Evolutionary conservation across 2,888 invertebrate genomes (phyloP), one percentile per base, ranked within the genome.

Genomic region (Empis livida): DNA sequence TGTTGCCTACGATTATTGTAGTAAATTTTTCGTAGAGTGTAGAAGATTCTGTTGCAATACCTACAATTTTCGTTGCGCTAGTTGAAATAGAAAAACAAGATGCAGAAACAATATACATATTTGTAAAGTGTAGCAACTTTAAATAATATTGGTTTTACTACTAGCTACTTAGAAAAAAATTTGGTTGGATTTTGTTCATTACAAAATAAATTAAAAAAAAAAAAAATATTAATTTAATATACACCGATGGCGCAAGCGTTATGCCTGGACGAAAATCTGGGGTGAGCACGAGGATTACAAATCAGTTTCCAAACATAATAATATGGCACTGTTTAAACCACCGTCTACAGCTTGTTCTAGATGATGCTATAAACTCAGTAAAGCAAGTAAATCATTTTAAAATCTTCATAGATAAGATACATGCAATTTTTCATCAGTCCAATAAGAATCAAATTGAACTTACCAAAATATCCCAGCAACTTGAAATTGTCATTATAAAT

Each of bases 401-500:
- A 38, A 16, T 38, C 2, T 38, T 38, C 16, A 14, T 41, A 13
- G 41, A 32, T 10, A 38, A 38, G 16, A 14, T 38, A 16, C 9
- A 38, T 38, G 16, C 15, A 15, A 38, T 38, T 38, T 38, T 38
- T 31, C 42, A 42, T 42, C 42, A 42, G 15, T 27, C 30, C 14
- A 42, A 42, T 42, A 42, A 42, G 27, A 42, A 42, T 23, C 42
- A 42, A 42, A 30, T n/a, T n/a, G 30, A 42, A 42, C 30, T 42
- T 14, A 5, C 6, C 16, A 38, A 38, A 15, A 38, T 15, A 15
- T 38, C 38, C 38, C 38, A 38, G 35, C 2, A 40, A 10, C 38
- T 38, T 38, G 10, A 10, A n/a, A n/a, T 38, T 10, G 41, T 20
- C 13, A 23, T 41, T 10, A 41, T 41, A 20, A 38, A 38, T 2